These are phyloP conservation scores for Drosophila mercatorum DNA, from an alignment of 2,888 invertebrate genomes.

Conservation along the genomic window DNA sequence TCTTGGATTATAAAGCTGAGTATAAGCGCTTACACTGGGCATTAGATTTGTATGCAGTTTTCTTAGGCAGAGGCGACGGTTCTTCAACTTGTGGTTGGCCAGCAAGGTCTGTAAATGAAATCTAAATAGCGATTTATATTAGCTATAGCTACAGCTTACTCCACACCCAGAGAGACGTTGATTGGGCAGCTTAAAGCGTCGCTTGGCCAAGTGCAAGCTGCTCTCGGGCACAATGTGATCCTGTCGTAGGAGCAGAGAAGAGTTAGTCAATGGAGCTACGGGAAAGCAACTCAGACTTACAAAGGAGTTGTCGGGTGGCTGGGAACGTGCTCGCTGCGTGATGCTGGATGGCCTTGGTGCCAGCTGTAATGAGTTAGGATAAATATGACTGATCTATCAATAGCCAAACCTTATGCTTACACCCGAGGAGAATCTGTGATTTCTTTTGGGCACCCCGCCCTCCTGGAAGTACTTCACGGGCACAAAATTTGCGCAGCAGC, in stretches of 20 bases:
- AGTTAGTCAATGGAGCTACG: not conserved
- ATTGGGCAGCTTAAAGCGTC: not conserved
- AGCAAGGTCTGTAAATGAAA: not conserved
- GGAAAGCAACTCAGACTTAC: not conserved
- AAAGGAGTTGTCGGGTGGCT: not conserved
- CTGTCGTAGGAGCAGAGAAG: not conserved
- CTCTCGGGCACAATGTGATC: not conserved
- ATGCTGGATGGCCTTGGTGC: not conserved
- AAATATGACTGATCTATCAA: too few relatives aligned
- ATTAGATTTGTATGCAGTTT: not conserved
- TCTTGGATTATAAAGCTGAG: too few relatives aligned
- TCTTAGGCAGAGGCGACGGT: not conserved
- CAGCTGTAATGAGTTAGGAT: not conserved
- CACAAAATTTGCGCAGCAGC: not conserved
- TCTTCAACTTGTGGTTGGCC: not conserved
- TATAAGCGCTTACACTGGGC: not conserved
- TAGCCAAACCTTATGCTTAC: not conserved
- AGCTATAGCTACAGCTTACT: not conserved
- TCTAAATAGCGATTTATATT: not conserved
- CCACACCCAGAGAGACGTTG: conserved; percentile 2
- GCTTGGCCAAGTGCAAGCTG: not conserved
- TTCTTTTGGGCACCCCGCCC: not conserved
- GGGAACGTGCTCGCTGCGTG: not conserved
- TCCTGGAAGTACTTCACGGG: not conserved
- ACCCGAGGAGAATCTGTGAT: not conserved